A percentile compares a stretch with the other conserved stretches of the same genome.
Evolutionary conservation across 2,113 vertebrate genomes (phyloP).

Genomic region (Alaudala cheleensis): DNA sequence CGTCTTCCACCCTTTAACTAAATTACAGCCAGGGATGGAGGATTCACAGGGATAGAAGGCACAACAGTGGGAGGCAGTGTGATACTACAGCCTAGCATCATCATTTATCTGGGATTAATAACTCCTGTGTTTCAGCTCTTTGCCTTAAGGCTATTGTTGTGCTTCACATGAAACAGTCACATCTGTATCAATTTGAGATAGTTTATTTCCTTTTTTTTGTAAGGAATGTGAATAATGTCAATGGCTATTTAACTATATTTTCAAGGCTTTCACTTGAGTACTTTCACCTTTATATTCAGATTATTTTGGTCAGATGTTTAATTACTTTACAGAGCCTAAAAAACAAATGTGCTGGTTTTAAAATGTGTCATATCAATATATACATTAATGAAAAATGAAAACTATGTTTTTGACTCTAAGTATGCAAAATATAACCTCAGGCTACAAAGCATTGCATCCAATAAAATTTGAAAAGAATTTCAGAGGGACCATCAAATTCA

Average conservation of each 20-base stretch:
- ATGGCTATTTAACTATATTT: neutral
- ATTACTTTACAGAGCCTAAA: neutral
- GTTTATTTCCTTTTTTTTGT: neutral
- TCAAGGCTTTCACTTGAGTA: neutral
- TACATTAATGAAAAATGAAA: slow-evolving; percentile 28
- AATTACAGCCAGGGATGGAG: neutral
- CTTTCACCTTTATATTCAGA: neutral
- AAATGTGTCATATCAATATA: neutral
- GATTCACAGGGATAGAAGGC: neutral
- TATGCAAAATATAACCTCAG: neutral
- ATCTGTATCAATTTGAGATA: neutral
- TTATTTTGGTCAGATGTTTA: neutral
- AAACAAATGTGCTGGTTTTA: neutral
- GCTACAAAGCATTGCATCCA: neutral
- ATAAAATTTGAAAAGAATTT: neutral
- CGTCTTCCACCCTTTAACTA: neutral
- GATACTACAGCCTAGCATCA: neutral
- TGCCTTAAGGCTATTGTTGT: neutral
- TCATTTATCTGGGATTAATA: neutral
- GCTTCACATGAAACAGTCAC: neutral
- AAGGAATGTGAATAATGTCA: neutral
- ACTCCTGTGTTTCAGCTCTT: neutral
- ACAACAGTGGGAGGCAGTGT: accelerated
- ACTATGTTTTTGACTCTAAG: neutral
- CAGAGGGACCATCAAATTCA: neutral